phyloP scores from a whole-genome alignment of 2,888 invertebrate species.

The Torymus aiolomorphi region DNA sequence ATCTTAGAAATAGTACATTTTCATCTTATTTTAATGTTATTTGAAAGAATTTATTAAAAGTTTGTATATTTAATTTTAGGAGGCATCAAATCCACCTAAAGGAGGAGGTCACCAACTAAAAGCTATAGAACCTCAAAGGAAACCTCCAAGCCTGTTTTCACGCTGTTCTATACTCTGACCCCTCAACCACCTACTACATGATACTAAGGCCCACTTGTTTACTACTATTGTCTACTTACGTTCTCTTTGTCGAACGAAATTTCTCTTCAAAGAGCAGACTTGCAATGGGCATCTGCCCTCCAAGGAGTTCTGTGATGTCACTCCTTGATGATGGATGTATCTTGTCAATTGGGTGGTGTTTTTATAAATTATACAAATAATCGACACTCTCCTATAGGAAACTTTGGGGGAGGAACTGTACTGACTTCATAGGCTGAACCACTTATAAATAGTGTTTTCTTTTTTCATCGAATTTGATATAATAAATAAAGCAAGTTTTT shows the following conservation, averaged over 20 bases:
- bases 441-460: constrained; percentile 52
- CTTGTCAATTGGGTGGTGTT: constrained; percentile 65
- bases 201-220: constrained; percentile 67
- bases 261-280: constrained; percentile 66
- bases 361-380: constrained; percentile 64
- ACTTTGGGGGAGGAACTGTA: constrained; percentile 64
- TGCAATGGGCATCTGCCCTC: constrained; percentile 60
- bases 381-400: constrained; percentile 61
- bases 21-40: constrained; percentile 1
- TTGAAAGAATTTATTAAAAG: background rate
- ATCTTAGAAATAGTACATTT: background rate
- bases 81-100: constrained; percentile 92
- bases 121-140: constrained; percentile 86
- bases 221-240: constrained; percentile 68
- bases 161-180: constrained; percentile 94
- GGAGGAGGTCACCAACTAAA: constrained; percentile 87
- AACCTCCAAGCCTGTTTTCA: constrained; percentile 90
- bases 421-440: constrained; percentile 60
- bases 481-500: constrained; percentile 44
- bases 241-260: constrained; percentile 70
- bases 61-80: constrained; percentile 77
- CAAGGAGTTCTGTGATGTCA: constrained; percentile 67
- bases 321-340: constrained; percentile 67
- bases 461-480: constrained; percentile 53
- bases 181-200: constrained; percentile 65